Conservation (phyloP, 2,113 vertebrate species). For the Mormyrus iriodes region DNA sequence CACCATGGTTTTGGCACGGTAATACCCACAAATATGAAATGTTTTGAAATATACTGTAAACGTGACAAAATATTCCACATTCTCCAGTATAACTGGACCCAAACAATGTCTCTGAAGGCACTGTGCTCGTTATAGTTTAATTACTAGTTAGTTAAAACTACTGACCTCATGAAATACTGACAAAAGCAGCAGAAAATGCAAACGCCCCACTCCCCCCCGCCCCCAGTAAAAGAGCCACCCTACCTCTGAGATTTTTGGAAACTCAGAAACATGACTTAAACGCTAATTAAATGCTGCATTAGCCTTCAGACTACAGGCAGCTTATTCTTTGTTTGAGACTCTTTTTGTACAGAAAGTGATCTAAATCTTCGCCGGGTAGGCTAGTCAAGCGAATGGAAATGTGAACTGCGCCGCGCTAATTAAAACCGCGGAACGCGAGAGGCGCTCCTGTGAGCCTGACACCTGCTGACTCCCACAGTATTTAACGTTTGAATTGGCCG, state of each 20-base stretch:
- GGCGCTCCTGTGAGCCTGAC: conserved; percentile 54
- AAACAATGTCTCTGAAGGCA: not conserved
- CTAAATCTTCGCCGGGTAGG: conserved; percentile 38
- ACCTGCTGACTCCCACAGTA: conserved; percentile 66
- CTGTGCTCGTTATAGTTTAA: conserved; percentile 7
- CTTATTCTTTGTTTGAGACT: not conserved
- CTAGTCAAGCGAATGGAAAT: conserved; percentile 49
- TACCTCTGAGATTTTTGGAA: conserved; percentile 6
- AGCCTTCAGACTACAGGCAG: conserved; percentile 10
- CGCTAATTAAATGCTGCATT: conserved; percentile 17
- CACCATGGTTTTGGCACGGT: not conserved
- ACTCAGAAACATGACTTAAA: conserved; percentile 8
- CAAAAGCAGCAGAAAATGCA: not conserved
- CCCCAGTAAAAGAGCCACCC: not conserved
- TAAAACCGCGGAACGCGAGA: conserved; percentile 54
- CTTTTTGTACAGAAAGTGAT: not conserved
- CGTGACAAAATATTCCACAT: not conserved
- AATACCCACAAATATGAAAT: not conserved
- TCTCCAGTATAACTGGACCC: not conserved
- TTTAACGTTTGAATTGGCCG: conserved; percentile 67
- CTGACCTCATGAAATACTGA: not conserved
- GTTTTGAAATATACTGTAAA: not conserved
- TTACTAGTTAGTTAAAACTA: not conserved
- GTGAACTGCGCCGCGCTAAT: conserved; percentile 58
- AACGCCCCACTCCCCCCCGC: not conserved